phyloP scores from a whole-genome alignment of 2,797 vertebrate species.

The Todus mexicanus region DNA sequence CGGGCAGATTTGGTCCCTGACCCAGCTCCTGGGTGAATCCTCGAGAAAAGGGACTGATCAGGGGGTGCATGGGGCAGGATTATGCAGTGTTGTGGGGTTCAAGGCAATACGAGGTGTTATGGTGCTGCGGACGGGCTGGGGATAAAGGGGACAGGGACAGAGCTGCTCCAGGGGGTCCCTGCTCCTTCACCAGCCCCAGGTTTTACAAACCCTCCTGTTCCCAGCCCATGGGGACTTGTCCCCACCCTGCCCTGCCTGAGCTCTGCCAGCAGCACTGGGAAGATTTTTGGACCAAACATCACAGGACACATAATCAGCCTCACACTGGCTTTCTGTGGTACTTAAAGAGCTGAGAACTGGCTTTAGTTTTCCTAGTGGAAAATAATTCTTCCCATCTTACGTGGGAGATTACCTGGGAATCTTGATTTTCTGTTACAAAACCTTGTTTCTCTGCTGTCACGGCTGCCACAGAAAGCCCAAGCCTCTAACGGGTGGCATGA shows the following conservation, averaged over 20 bases:
- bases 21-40: not conserved
- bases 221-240: not conserved
- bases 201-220: not conserved
- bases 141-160: not conserved
- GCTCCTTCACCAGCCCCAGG: not conserved
- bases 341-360: not conserved
- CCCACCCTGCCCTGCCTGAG: not conserved
- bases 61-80: not conserved
- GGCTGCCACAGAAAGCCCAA: not conserved
- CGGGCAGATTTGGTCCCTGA: not conserved
- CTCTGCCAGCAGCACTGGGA: not conserved
- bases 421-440: not conserved
- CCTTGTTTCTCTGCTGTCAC: rapidly evolving
- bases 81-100: rapidly evolving
- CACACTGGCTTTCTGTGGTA: not conserved
- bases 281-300: not conserved
- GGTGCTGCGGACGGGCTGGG: not conserved
- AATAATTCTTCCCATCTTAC: not conserved
- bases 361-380: not conserved
- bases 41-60: not conserved
- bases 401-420: not conserved
- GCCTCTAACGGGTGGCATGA: not conserved
- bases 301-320: not conserved
- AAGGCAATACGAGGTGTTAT: not conserved
- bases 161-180: rapidly evolving